Base-by-base conservation (phyloP, 1,140 invertebrate species). In the Oryctes rhinoceros region DNA sequence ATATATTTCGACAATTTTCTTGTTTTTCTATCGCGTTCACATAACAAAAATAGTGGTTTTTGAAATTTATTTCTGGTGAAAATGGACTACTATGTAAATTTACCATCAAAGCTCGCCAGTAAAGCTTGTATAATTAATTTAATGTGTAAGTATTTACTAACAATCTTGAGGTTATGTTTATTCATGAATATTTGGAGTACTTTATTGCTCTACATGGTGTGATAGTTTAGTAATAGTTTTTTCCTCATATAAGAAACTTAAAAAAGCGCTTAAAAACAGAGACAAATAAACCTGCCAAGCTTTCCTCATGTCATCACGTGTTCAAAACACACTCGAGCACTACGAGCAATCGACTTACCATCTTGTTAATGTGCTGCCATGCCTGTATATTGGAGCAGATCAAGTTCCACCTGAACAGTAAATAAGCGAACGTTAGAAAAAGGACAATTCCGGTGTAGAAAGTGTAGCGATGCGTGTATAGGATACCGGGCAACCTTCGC, bases 321-420 rank as follows among this genome's bases (percentile, higher is more conserved):
- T 15, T 13, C 49, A 53, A 30, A 53, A 15, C 49, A 53, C n/a
- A 53, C 49, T 53, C 49, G 49, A 53, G 24, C 24, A 53, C 49
- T 13, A 79, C 39, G 39, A 35, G 79, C 44, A 53, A 59, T 6
- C 49, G 49, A 88, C 90, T 91, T 86, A 92, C 91, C 87, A 91
- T 87, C 76, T 85, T 87, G 71, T 90, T 88, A 13, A 91, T 88
- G 83, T 91, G 89, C 75, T 88, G 86, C 86, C 89, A 89, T 15
- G 90, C 88, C 82, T 91, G 88, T 24, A 91, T 84, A 85, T 91
- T 91, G 30, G 89, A 89, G 84, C 91, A 92, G 80, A 91, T 85
- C 35, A 92, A 83, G 15, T 90, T 90, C 90, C 90, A 91, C 85
- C 89, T 90, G 78, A 91, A 86, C 37, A 91, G 86, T 35, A 91